Conservation (phyloP, 2,797 vertebrate genomes). For the Octomys mimax region DNA sequence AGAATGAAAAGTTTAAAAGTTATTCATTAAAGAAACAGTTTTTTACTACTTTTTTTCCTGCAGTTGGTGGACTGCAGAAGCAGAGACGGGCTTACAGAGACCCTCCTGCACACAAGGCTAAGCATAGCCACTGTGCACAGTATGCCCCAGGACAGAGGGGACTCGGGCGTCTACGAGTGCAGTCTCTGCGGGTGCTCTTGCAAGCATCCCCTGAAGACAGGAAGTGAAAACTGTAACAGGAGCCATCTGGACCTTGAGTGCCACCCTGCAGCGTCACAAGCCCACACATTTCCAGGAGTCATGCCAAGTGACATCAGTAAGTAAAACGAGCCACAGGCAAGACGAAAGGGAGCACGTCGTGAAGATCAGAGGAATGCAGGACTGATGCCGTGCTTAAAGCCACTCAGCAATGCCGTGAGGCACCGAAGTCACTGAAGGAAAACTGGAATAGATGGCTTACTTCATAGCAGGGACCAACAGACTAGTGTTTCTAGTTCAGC, state of each 20-base stretch:
- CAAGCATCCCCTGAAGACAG: not conserved
- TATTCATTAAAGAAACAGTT: not conserved
- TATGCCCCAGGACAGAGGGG: no score
- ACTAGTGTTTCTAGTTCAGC: slow-evolving; percentile 32
- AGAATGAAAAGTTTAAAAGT: not conserved
- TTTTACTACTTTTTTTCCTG: not conserved
- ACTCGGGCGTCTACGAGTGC: not conserved
- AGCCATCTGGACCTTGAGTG: not conserved
- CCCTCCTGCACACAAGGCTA: not conserved
- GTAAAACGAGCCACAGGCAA: not conserved
- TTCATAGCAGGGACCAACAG: not conserved
- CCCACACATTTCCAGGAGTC: not conserved
- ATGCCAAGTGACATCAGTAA: not conserved
- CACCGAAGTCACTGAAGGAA: not conserved
- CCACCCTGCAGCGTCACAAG: not conserved
- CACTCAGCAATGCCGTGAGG: not conserved
- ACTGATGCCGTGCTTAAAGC: not conserved
- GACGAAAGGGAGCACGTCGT: not conserved
- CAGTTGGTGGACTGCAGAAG: not conserved
- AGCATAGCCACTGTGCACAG: not conserved
- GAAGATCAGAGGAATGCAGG: not conserved
- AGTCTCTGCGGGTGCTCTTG: fast-evolving
- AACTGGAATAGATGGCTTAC: not conserved
- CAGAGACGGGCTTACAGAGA: not conserved
- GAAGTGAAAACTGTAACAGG: not conserved